Evolutionary conservation across 2,888 invertebrate genomes (phyloP), one percentile per base, ranked within the genome.

Genomic region (Drosophila affinis): DNA sequence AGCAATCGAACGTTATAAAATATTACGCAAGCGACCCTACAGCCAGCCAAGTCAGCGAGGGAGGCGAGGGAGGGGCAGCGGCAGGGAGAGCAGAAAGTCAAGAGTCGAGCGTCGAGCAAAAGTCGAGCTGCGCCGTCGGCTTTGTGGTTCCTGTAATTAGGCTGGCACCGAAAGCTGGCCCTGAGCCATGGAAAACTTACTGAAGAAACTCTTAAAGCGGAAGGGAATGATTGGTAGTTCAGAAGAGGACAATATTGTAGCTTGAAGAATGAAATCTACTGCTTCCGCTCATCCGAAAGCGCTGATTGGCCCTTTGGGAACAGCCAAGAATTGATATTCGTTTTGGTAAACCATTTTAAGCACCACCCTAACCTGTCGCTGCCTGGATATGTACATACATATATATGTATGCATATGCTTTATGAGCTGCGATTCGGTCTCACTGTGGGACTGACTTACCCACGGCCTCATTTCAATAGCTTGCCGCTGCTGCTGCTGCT

Each of bases 11-110:
- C 68, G 65, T 72, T 49, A 65, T 69, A 62, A 64, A 77, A 73
- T 72, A 77, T 81, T 57, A 48, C 70, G 65, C 62, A 75, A 67
- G 69, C 77, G 77, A 64, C 81, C 68, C 70, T 56, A 79, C 56
- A 75, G 48, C 77, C 39, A 39, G 39, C 6, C 39, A 39, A 14
- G 39, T 39, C 14, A 14, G 32, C 10, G 32, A 10, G 1, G 32
- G n/a, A n/a, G n/a, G 32, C 21, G 10, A 9, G 3, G 3, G 32
- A 29, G 29, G 9, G 32, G 32, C 12, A 52, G n/a, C 32, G 51
- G 10, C 17, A 17, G 17, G 17, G 27, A 27, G 32, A 10, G 32
- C 49, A 24, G 51, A 39, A 39, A 39, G 39, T 6, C 39, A 39
- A n/a, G n/a, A 39, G 39, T 39, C 39, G 39, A 14, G 39, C n/a